Conservation (phyloP, 2,113 vertebrate species). For the Cephalopholis sonnerati region DNA sequence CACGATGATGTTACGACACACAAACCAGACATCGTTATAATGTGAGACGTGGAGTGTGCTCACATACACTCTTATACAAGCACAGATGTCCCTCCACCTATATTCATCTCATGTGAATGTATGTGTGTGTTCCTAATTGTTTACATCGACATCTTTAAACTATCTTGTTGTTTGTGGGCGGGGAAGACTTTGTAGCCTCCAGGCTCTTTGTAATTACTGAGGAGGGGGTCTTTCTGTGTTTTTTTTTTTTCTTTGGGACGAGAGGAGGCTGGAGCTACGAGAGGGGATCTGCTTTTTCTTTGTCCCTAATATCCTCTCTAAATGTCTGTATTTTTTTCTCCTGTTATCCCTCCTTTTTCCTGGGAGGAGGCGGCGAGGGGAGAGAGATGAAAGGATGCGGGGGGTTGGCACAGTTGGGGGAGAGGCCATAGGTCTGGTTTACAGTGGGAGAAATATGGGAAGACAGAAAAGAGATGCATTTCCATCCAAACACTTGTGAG, state of each 20-base stretch:
- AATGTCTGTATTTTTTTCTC: conserved; percentile 11
- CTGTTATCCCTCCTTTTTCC: background rate
- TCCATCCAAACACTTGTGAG: background rate
- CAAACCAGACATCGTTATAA: conserved; percentile 56
- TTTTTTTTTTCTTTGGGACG: conserved; percentile 36
- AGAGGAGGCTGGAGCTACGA: conserved; percentile 17
- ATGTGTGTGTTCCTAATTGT: conserved; percentile 73
- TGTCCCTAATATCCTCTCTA: conserved; percentile 19
- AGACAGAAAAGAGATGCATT: background rate
- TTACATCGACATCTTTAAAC: conserved; percentile 81
- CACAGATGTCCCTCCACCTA: conserved; percentile 62
- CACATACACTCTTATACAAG: conserved; percentile 6
- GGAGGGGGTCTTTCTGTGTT: conserved; percentile 38
- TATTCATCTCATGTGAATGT: conserved; percentile 46
- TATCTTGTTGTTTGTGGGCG: conserved; percentile 73
- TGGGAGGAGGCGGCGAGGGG: background rate
- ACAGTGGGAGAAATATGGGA: conserved; percentile 5
- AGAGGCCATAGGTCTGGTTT: conserved; percentile 17
- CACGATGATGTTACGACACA: conserved; percentile 58
- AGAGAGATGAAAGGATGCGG: conserved; percentile 41
- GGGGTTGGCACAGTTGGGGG: conserved; percentile 9
- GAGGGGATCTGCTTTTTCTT: conserved; percentile 41
- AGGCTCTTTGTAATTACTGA: conserved; percentile 69
- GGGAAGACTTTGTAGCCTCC: conserved; percentile 63
- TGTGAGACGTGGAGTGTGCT: conserved; percentile 5